Evolutionary conservation across 2,888 invertebrate genomes (phyloP), one percentile per base, ranked within the genome.

Genomic region (Monochamus alternatus): DNA sequence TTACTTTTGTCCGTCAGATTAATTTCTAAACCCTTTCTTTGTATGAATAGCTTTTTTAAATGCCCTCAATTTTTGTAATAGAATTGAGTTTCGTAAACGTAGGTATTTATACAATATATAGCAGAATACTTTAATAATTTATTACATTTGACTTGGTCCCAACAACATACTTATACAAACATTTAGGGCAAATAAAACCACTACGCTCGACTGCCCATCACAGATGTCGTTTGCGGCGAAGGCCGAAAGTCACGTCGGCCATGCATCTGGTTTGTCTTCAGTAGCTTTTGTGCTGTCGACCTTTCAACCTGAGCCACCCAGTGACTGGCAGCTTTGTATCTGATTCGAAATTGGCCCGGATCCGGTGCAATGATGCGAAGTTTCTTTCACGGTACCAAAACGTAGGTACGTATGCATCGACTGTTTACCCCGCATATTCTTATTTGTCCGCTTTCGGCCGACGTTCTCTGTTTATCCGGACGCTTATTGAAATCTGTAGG

Each of bases 401-500:
- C 73, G 73, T 73, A 75, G 67, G 43, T 14, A 64, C 32, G 63
- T 60, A 74, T 68, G 60, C 60, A 74, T 52, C 74, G 65, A 60
- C 60, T 52, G 71, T 47, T 63, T 68, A 60, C 65, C 73, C 62
- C 71, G 71, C 70, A 77, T 81, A 76, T 81, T 77, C 78, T 75
- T 81, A 79, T 81, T 81, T 81, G 80, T 80, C 78, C 76, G 63
- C 70, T 78, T 69, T 78, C 64, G 67, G 63, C 75, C 68, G 72
- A 68, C 65, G 74, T 78, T 80, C 77, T 69, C 75, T 78, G 77
- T 78, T 73, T 77, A 72, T 78, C 64, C 52, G 64, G 74, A 51
- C 74, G 74, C 76, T 78, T 80, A 82, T 81, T 80, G 78, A 77
- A 79, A 79, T 78, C 72, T 78, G 77, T 76, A 76, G 78, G 80